phyloP scores from a whole-genome alignment of 2,888 invertebrate genomes.

The Callosobruchus maculatus region DNA sequence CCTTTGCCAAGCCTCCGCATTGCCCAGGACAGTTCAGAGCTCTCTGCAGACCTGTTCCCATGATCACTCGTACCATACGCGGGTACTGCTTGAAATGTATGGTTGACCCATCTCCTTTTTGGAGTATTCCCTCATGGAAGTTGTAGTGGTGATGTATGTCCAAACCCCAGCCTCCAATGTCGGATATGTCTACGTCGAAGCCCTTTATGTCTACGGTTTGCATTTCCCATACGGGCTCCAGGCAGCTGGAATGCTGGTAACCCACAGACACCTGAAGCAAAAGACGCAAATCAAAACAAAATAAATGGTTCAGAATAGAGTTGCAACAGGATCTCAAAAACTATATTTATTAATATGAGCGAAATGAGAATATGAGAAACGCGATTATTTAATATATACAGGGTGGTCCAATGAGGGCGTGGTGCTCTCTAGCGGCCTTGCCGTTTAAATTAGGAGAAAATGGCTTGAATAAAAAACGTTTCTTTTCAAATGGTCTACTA shows the following conservation, averaged over 20 bases:
- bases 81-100: slow-evolving; percentile 92
- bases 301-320: too few species aligned
- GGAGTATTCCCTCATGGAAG: slow-evolving; percentile 93
- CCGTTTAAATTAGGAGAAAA: too few species aligned
- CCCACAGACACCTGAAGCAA: slow-evolving; percentile 67
- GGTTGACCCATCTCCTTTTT: slow-evolving; percentile 90
- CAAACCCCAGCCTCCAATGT: slow-evolving; percentile 96
- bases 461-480: too few species aligned
- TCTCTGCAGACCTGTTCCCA: slow-evolving; percentile 89
- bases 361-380: too few species aligned
- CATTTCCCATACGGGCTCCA: slow-evolving; percentile 89
- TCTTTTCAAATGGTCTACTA: too few species aligned
- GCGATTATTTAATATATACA: too few species aligned
- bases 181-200: slow-evolving; percentile 94
- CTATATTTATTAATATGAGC: too few species aligned
- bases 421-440: too few species aligned
- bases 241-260: slow-evolving; percentile 88
- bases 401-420: too few species aligned
- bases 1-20: slow-evolving; percentile 81
- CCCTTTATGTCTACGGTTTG: slow-evolving; percentile 89
- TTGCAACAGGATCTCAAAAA: background rate
- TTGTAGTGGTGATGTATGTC: slow-evolving; percentile 99
- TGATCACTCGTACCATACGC: slow-evolving; percentile 83
- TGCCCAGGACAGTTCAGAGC: slow-evolving; percentile 82
- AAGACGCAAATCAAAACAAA: slow-evolving; percentile 32